A percentile compares a stretch with the other conserved stretches of the same genome.
These are phyloP conservation scores for Fragum sueziense DNA, from an alignment of 2,888 invertebrate species.

Conservation along the genomic window DNA sequence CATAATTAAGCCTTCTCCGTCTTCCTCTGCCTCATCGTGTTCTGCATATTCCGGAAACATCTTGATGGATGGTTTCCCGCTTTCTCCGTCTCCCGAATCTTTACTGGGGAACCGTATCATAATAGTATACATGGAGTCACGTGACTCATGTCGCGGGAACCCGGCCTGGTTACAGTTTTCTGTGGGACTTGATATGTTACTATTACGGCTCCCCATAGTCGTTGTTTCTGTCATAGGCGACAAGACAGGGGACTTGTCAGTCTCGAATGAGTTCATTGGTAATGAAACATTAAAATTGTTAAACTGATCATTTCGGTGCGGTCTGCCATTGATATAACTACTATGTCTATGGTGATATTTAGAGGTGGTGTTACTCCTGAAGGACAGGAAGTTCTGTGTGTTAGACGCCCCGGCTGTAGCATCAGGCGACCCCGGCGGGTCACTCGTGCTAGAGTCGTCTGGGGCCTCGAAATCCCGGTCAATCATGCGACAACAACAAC, in stretches of 20 bases:
- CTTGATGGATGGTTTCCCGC: conserved; percentile 67
- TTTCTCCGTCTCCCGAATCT: conserved; percentile 46
- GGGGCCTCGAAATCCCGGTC: conserved; percentile 86
- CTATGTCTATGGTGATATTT: conserved; percentile 8
- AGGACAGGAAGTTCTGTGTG: conserved; percentile 23
- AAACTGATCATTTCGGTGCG: conserved; percentile 24
- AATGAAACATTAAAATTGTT: conserved; percentile 44
- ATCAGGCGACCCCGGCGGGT: conserved; percentile 81
- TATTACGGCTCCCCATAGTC: conserved; percentile 41
- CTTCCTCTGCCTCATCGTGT: conserved; percentile 35
- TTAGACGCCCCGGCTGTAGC: conserved; percentile 3
- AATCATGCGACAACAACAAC: conserved; percentile 82
- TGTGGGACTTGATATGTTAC: conserved; percentile 37
- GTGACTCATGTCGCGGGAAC: conserved; percentile 30
- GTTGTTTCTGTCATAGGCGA: conserved; percentile 57
- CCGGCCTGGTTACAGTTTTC: conserved; percentile 23
- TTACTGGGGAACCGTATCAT: conserved; percentile 88
- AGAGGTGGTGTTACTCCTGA: conserved; percentile 4
- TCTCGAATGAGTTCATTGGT: conserved; percentile 47
- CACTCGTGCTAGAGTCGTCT: conserved; percentile 80
- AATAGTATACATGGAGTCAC: conserved; percentile 91
- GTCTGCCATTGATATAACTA: conserved; percentile 23
- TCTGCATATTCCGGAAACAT: conserved; percentile 84
- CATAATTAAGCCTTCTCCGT: conserved; percentile 29
- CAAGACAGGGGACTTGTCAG: conserved; percentile 37